Percentiles rank a stretch among this genome's conserved stretches.
Conservation (phyloP, 92 coral and sea anemone genomes). For the Scolanthus callimorphus region DNA sequence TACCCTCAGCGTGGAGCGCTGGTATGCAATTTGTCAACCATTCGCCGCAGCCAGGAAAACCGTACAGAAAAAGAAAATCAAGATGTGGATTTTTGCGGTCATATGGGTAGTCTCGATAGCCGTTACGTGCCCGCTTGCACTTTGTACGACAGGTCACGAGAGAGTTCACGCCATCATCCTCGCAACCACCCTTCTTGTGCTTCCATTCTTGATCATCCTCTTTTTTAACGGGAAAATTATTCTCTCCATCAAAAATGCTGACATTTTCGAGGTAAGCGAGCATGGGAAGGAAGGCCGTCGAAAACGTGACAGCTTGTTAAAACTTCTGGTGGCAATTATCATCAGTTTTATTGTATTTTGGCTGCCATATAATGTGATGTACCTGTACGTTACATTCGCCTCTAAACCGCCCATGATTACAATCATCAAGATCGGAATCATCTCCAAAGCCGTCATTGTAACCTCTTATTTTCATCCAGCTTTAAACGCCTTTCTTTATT, state of each 20-base stretch:
- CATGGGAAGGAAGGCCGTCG: slow-evolving; percentile 18
- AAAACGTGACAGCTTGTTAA: slow-evolving; percentile 36
- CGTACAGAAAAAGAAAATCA: slow-evolving; percentile 17
- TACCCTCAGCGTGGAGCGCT: slow-evolving; percentile 45
- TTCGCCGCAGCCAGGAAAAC: slow-evolving; percentile 18
- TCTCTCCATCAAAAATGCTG: slow-evolving; percentile 27
- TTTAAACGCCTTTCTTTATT: slow-evolving; percentile 57
- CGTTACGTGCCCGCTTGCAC: slow-evolving; percentile 16
- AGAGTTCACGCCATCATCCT: slow-evolving; percentile 17
- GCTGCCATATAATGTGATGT: slow-evolving; percentile 46
- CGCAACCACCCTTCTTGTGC: slow-evolving; percentile 8
- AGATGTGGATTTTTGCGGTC: slow-evolving; percentile 2
- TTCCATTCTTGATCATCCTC: slow-evolving; percentile 26
- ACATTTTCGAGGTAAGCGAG: slow-evolving; percentile 19
- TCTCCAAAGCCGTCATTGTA: slow-evolving; percentile 13
- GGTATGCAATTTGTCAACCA: slow-evolving; percentile 36
- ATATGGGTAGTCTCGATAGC: slow-evolving; percentile 31
- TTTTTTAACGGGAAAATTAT: slow-evolving; percentile 33
- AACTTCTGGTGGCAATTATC: slow-evolving; percentile 46
- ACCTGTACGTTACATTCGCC: slow-evolving; percentile 27
- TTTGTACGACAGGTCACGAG: slow-evolving; percentile 25
- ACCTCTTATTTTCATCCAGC: slow-evolving; percentile 58
- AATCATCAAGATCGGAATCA: slow-evolving; percentile 11
- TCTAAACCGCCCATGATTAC: slow-evolving; percentile 1
- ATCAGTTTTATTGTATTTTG: slow-evolving; percentile 54